Evolutionary conservation across 2,888 invertebrate genomes (phyloP).

Genomic region (Troides aeacus): DNA sequence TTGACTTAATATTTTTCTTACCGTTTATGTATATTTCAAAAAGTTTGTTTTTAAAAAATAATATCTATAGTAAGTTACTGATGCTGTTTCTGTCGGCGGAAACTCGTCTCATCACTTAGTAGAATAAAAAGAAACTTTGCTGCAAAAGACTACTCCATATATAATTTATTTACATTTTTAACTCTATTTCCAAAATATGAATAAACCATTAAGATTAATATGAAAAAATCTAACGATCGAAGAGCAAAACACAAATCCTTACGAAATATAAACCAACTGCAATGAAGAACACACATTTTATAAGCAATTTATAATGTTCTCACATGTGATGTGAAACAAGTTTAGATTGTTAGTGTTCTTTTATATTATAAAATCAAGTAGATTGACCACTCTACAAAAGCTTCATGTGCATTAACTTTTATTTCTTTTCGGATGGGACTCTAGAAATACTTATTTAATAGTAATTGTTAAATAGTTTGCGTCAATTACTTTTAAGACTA

Average conservation of each 20-base stretch:
- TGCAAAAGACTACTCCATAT: background rate
- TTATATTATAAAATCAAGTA: constrained; percentile 7
- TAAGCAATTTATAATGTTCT: constrained; percentile 11
- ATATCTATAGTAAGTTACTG: too few species aligned
- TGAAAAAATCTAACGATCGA: background rate
- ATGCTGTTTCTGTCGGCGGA: too few species aligned
- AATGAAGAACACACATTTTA: background rate
- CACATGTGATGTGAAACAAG: constrained; percentile 14
- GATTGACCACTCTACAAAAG: constrained; percentile 21
- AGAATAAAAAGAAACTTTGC: background rate
- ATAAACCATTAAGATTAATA: background rate
- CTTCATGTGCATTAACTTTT: background rate
- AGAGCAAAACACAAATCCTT: background rate
- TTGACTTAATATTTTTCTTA: too few species aligned
- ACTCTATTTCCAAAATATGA: background rate
- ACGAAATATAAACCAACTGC: background rate
- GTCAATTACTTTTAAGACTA: background rate
- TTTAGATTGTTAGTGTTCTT: background rate
- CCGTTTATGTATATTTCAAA: too few species aligned
- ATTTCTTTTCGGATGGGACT: background rate
- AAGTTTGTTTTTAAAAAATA: too few species aligned
- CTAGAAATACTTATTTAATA: too few species aligned
- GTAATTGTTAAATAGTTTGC: background rate
- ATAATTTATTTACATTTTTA: background rate
- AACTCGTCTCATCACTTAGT: too few species aligned